Conservation (phyloP, 2,797 vertebrate species). For the Sardinella longiceps region DNA sequence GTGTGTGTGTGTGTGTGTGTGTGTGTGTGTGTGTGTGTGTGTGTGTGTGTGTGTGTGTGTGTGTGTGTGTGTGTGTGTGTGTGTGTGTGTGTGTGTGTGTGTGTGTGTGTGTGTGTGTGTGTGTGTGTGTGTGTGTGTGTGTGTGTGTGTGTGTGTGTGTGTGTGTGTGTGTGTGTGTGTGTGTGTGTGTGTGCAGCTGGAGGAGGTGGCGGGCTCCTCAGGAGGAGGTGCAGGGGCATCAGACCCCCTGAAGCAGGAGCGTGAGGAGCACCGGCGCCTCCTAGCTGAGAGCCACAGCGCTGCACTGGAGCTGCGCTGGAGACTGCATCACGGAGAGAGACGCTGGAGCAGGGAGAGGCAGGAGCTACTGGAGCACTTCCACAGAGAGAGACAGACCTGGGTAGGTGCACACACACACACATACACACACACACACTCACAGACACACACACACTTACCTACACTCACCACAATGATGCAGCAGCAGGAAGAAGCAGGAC, state of each 20-base stretch:
- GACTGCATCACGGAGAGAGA: slow-evolving; percentile 89
- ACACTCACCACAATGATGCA: too few species aligned
- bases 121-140: not conserved
- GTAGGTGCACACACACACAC: slow-evolving; percentile 47
- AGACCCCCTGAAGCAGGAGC: slow-evolving; percentile 74
- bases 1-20: too few species aligned
- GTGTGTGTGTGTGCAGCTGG: not conserved
- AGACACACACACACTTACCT: too few species aligned
- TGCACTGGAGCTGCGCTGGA: slow-evolving; percentile 91
- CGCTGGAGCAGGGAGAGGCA: slow-evolving; percentile 87
- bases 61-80: too few species aligned
- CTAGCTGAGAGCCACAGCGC: slow-evolving; percentile 87
- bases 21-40: too few species aligned
- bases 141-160: not conserved
- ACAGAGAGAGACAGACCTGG: slow-evolving; percentile 87
- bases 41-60: too few species aligned
- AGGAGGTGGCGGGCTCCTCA: slow-evolving; percentile 60
- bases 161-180: not conserved
- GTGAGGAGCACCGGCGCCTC: slow-evolving; percentile 86
- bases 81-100: too few species aligned
- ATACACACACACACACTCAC: too few species aligned
- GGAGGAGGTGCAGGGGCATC: slow-evolving; percentile 67
- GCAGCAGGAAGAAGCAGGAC: too few species aligned
- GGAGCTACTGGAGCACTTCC: slow-evolving; percentile 86
- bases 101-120: not conserved